phyloP scores from a whole-genome alignment of 2,888 invertebrate genomes.

The Drosophila prolongata region DNA sequence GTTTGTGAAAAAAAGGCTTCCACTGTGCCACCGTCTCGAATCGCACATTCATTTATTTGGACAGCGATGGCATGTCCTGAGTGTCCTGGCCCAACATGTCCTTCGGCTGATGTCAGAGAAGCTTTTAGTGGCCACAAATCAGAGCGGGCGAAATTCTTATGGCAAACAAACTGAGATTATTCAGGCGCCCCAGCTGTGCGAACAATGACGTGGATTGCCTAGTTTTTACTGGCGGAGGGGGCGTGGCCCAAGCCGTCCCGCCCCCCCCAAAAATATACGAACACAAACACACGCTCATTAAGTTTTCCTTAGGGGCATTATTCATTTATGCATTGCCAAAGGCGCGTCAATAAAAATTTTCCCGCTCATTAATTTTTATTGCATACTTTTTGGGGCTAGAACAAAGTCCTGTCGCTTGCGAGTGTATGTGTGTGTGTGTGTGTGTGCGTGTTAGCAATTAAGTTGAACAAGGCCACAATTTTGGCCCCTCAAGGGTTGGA shows the following conservation, averaged over 20 bases:
- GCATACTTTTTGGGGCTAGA: slow-evolving; percentile 40
- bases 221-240: slow-evolving; percentile 12
- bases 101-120: slow-evolving; percentile 68
- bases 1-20: background rate
- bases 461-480: slow-evolving; percentile 49
- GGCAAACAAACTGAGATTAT: slow-evolving; percentile 54
- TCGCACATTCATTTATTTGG: slow-evolving; percentile 51
- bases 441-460: slow-evolving; percentile 36
- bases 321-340: slow-evolving; percentile 61
- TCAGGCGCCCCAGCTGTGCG: slow-evolving; percentile 31
- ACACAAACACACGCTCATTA: slow-evolving; percentile 30
- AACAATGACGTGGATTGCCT: slow-evolving; percentile 40
- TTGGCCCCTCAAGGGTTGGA: slow-evolving; percentile 46
- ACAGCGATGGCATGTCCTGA: slow-evolving; percentile 25
- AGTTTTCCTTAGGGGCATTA: slow-evolving; percentile 33
- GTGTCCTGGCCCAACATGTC: slow-evolving; percentile 43
- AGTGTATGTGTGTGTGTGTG: background rate
- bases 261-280: slow-evolving; percentile 3
- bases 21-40: background rate
- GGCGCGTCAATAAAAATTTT: slow-evolving; percentile 66
- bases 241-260: background rate
- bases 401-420: slow-evolving; percentile 11
- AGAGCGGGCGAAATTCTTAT: slow-evolving; percentile 45
- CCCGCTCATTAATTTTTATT: slow-evolving; percentile 69
- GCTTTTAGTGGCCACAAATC: slow-evolving; percentile 73